These are phyloP conservation scores for Eupeodes luniger DNA, from an alignment of 2,888 invertebrate species.

Conservation along the genomic window DNA sequence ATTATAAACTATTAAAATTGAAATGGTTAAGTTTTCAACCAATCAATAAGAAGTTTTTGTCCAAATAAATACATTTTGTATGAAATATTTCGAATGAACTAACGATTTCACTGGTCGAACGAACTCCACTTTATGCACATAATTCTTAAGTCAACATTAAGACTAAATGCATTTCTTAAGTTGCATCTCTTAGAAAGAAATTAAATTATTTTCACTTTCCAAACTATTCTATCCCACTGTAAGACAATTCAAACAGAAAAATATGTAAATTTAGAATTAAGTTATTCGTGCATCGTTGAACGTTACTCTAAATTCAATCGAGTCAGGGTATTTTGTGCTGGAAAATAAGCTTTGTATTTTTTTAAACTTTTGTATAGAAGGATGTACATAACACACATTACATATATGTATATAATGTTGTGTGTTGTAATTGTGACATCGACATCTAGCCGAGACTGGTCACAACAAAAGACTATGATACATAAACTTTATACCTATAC, in stretches of 20 bases:
- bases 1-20: no score
- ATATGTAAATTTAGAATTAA: slow-evolving; percentile 65
- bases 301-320: slow-evolving; percentile 56
- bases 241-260: neutral
- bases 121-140: no score
- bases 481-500: no score
- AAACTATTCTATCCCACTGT: neutral
- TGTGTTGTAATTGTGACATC: slow-evolving; percentile 51
- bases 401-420: neutral
- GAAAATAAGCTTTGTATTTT: slow-evolving; percentile 49
- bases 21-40: no score
- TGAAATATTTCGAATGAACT: no score
- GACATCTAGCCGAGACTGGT: slow-evolving; percentile 53
- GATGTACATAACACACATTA: slow-evolving; percentile 9
- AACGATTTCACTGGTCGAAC: no score
- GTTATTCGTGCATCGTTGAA: slow-evolving; percentile 45
- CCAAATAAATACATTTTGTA: no score
- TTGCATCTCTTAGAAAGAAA: no score
- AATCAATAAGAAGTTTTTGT: no score
- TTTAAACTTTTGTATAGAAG: slow-evolving; percentile 41
- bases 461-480: slow-evolving; percentile 37
- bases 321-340: slow-evolving; percentile 26
- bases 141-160: no score
- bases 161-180: no score
- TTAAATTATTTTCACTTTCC: neutral